Evolutionary conservation across 1,140 invertebrate species (phyloP).

Genomic region (Apocrypta bakeri): DNA sequence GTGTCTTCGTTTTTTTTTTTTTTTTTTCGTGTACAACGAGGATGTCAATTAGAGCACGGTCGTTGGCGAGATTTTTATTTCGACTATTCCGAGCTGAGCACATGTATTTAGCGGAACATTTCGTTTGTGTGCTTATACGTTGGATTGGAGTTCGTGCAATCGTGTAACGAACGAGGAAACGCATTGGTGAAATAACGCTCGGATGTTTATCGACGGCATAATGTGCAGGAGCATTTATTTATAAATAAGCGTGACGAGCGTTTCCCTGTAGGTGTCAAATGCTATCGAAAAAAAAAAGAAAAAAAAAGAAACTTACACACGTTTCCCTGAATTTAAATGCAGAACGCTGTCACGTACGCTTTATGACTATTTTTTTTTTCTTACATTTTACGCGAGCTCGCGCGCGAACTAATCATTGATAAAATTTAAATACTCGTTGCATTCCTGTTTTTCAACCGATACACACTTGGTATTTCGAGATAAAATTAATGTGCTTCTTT

Average conservation of each 20-base stretch:
- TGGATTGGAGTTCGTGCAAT: no score
- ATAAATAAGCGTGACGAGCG: background rate
- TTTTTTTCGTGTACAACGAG: background rate
- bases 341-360: background rate
- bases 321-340: background rate
- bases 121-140: background rate
- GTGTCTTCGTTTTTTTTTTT: no score
- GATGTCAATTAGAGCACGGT: background rate
- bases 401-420: background rate
- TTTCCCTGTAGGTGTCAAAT: no score
- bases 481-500: background rate
- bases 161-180: background rate
- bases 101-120: background rate
- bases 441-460: background rate
- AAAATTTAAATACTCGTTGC: slow-evolving; percentile 15
- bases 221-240: background rate
- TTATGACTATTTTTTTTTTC: background rate
- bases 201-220: background rate
- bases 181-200: background rate
- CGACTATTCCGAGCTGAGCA: background rate
- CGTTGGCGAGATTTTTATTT: background rate
- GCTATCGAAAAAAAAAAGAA: no score
- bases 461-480: background rate
- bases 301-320: background rate
- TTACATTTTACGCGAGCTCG: background rate